Evolutionary conservation across 2,888 invertebrate species (phyloP).

Genomic region (Xanthia icteritia): DNA sequence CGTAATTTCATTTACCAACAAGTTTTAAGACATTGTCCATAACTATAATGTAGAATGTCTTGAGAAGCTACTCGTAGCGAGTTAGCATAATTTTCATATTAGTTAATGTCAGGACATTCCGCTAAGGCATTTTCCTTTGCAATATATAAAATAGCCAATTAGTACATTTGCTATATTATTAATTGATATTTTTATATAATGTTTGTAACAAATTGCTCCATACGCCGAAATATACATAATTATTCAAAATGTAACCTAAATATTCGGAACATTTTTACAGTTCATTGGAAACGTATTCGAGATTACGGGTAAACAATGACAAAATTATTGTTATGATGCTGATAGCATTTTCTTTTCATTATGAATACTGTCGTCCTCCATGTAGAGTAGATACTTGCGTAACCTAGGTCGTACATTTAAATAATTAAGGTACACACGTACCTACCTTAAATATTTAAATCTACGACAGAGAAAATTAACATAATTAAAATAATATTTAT

Average conservation of each 20-base stretch:
- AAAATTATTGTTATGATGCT: neutral
- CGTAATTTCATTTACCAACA: slow-evolving; percentile 41
- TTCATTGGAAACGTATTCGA: slow-evolving; percentile 26
- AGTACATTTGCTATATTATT: slow-evolving; percentile 26
- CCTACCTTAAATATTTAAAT: neutral
- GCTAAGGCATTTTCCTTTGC: slow-evolving; percentile 43
- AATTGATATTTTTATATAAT: slow-evolving; percentile 19
- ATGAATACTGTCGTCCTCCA: neutral
- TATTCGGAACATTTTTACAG: slow-evolving; percentile 35
- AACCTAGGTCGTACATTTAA: neutral
- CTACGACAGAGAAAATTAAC: neutral
- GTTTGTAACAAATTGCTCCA: slow-evolving; percentile 3
- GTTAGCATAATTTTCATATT: slow-evolving; percentile 72
- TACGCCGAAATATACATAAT: neutral
- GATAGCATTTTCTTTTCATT: neutral
- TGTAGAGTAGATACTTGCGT: neutral
- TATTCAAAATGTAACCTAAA: slow-evolving; percentile 33
- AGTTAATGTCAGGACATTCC: slow-evolving; percentile 65
- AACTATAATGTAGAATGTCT: slow-evolving; percentile 42
- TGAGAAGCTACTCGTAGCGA: slow-evolving; percentile 37
- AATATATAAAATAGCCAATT: slow-evolving; percentile 31
- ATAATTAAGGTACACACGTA: neutral
- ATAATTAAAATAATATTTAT: neutral
- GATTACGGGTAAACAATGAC: slow-evolving; percentile 21
- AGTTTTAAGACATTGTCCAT: slow-evolving; percentile 45